These are phyloP conservation scores for Drosophila flavopinicola DNA, from an alignment of 2,888 invertebrate genomes.

Conservation along the genomic window DNA sequence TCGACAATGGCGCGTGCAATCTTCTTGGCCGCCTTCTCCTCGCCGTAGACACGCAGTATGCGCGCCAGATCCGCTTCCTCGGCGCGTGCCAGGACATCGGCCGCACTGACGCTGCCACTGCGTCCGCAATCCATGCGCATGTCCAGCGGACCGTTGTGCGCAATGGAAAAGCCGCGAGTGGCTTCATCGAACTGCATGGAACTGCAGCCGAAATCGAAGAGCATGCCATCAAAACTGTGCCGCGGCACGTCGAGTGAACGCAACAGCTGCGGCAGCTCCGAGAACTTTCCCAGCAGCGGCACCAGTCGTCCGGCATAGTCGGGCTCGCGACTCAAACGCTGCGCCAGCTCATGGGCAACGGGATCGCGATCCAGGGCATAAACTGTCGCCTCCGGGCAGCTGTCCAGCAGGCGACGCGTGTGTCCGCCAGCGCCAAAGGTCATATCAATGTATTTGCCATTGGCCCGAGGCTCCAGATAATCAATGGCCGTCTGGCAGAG, in stretches of 20 bases:
- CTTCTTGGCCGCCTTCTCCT: conserved; percentile 93
- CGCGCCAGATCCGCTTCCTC: conserved; percentile 91
- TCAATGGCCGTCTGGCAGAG: conserved; percentile 89
- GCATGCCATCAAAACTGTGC: conserved; percentile 91
- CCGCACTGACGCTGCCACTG: conserved; percentile 91
- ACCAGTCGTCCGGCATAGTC: conserved; percentile 89
- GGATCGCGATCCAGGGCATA: conserved; percentile 96
- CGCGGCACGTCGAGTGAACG: conserved; percentile 86
- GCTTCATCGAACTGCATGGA: conserved; percentile 96
- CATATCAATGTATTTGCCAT: conserved; percentile 93
- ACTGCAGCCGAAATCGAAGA: conserved; percentile 97
- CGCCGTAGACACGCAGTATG: conserved; percentile 96
- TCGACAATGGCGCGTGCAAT: conserved; percentile 95
- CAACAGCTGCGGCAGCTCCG: conserved; percentile 91
- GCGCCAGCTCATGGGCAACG: conserved; percentile 89
- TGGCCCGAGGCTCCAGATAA: conserved; percentile 87
- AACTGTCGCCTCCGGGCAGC: conserved; percentile 87
- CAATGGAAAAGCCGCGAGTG: conserved; percentile 93
- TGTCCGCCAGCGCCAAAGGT: conserved; percentile 99
- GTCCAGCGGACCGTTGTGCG: conserved; percentile 94
- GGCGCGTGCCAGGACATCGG: conserved; percentile 92
- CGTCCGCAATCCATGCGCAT: conserved; percentile 97
- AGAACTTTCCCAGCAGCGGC: conserved; percentile 94
- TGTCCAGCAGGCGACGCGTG: conserved; percentile 89
- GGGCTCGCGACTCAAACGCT: conserved; percentile 85